Conservation (phyloP, 2,113 vertebrate species). For the Rattus rattus region DNA sequence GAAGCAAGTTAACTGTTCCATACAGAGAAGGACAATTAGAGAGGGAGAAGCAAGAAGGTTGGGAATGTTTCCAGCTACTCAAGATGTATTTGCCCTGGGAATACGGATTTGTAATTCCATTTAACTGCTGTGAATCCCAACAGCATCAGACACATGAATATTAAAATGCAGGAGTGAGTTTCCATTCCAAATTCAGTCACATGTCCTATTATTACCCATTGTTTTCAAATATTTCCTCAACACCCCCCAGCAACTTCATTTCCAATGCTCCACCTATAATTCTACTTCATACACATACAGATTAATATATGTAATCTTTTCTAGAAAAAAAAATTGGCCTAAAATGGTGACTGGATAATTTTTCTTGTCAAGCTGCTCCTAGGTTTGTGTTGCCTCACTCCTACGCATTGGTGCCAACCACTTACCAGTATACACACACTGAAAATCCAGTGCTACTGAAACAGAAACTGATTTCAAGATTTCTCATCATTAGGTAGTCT, state of each 20-base stretch:
- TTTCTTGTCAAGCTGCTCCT: conserved; percentile 67
- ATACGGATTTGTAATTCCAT: background rate
- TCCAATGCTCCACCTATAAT: conserved; percentile 58
- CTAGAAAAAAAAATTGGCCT: conserved; percentile 67
- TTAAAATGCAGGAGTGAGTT: conserved; percentile 58
- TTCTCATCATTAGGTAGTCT: conserved; percentile 60
- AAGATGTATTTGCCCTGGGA: conserved; percentile 20
- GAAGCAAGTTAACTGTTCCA: background rate
- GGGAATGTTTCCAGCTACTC: background rate
- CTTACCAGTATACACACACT: conserved; percentile 9
- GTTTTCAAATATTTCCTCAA: conserved; percentile 73
- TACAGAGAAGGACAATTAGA: rapidly evolving
- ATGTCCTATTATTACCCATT: conserved; percentile 58
- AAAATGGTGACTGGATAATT: conserved; percentile 66
- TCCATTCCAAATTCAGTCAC: conserved; percentile 65
- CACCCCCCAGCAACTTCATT: conserved; percentile 27
- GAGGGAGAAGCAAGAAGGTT: background rate
- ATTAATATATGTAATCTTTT: conserved; percentile 65
- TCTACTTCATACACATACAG: conserved; percentile 57
- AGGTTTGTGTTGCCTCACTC: conserved; percentile 66
- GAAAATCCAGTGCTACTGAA: conserved; percentile 20
- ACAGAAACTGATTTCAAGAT: conserved; percentile 67
- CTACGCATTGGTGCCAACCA: conserved; percentile 32
- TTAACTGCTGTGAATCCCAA: conserved; percentile 5
- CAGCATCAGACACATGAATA: conserved; percentile 42